These are phyloP conservation scores for Baryphthengus martii DNA, from an alignment of 2,113 vertebrate species.

Conservation along the genomic window DNA sequence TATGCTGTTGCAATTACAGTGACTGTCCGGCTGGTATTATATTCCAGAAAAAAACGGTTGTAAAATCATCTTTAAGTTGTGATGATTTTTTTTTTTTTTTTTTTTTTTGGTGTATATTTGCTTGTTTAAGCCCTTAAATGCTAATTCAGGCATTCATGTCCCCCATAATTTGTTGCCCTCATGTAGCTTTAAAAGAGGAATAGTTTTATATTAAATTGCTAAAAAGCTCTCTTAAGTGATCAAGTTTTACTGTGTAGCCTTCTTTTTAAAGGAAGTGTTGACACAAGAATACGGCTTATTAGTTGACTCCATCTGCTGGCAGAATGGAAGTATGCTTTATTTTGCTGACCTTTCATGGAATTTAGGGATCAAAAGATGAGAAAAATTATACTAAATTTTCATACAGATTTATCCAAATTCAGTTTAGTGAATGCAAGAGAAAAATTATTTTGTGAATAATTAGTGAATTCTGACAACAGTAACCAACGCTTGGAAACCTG, in stretches of 20 bases:
- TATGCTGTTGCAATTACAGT: neutral
- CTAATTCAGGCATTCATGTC: neutral
- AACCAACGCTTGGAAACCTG: neutral
- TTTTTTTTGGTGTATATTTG: neutral
- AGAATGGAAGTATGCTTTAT: neutral
- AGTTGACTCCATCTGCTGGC: neutral
- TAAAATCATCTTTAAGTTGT: neutral
- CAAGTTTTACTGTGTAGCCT: neutral
- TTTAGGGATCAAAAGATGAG: neutral
- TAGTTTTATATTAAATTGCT: neutral
- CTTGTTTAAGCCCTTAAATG: neutral
- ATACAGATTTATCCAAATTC: neutral
- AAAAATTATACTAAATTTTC: neutral
- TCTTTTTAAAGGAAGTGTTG: neutral
- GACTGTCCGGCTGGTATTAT: neutral
- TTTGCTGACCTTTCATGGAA: neutral
- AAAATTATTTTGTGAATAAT: neutral
- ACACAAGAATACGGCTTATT: neutral
- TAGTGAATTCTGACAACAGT: neutral
- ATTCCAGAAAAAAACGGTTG: neutral
- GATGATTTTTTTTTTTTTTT: neutral
- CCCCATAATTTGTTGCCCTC: neutral
- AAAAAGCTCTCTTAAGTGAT: neutral
- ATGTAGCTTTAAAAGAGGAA: neutral
- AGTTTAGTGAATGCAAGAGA: neutral